Conservation (phyloP, 2,888 invertebrate species). For the Scaeva pyrastri region DNA sequence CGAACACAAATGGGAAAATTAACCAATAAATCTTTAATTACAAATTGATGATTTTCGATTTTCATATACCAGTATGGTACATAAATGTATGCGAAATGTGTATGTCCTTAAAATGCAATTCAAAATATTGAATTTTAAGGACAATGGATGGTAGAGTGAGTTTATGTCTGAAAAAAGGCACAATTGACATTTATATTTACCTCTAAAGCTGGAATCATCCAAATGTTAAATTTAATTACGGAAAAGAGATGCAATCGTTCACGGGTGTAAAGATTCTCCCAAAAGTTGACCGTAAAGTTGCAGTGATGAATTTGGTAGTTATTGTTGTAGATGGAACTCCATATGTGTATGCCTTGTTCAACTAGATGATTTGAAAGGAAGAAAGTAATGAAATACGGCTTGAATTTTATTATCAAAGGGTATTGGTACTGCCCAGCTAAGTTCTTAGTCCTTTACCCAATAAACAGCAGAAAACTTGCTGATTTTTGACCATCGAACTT, state of each 20-base stretch:
- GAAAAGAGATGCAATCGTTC: conserved; percentile 80
- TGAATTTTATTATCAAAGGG: too few relatives aligned
- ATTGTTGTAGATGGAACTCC: conserved; percentile 79
- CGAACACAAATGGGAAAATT: conserved; percentile 26
- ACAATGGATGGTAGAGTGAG: neutral
- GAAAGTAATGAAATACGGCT: too few relatives aligned
- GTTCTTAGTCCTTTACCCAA: too few relatives aligned
- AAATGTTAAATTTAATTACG: conserved; percentile 77
- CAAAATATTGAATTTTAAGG: conserved; percentile 4
- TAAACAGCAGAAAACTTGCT: too few relatives aligned
- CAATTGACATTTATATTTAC: conserved; percentile 61
- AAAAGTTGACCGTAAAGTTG: conserved; percentile 80
- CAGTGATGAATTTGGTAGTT: conserved; percentile 80
- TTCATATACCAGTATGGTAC: too few relatives aligned
- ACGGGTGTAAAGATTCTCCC: conserved; percentile 80
- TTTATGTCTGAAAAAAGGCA: neutral
- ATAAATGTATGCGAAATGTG: too few relatives aligned
- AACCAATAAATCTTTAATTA: conserved; percentile 17
- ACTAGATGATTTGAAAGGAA: conserved; percentile 38
- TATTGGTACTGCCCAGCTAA: too few relatives aligned
- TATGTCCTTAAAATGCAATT: neutral
- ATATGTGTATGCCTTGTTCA: conserved; percentile 63
- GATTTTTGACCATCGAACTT: too few relatives aligned
- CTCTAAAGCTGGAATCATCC: conserved; percentile 79
- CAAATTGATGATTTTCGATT: too few relatives aligned